phyloP scores from a whole-genome alignment of 2,797 vertebrate species.

The Danio jaintianensis region DNA sequence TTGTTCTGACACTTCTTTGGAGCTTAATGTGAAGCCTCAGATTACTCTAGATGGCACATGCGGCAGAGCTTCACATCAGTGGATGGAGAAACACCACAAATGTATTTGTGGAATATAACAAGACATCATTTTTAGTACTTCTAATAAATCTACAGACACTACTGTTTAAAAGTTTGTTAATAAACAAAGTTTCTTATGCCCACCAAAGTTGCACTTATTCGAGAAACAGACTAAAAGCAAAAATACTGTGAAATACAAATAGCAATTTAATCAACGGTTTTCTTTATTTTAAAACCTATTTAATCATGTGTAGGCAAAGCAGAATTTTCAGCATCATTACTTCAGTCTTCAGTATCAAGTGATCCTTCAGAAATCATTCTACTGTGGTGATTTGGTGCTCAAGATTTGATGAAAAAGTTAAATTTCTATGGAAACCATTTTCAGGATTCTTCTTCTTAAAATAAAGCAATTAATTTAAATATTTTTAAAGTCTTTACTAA shows the following conservation, averaged over 20 bases:
- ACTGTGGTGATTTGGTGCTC: not conserved
- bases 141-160: not conserved
- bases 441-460: not conserved
- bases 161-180: too few relatives aligned
- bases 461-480: not conserved
- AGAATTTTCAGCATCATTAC: not conserved
- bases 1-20: conserved; percentile 46
- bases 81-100: not conserved
- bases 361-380: not conserved
- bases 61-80: conserved; percentile 19
- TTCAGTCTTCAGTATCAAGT: not conserved
- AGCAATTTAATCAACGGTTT: not conserved
- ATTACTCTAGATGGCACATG: conserved; percentile 37
- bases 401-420: not conserved
- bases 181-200: not conserved
- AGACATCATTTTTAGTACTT: not conserved
- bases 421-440: too few relatives aligned
- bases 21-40: conserved; percentile 44
- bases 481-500: not conserved
- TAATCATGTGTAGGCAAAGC: not conserved
- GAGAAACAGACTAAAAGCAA: not conserved
- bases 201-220: not conserved
- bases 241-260: not conserved
- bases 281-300: not conserved
- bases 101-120: not conserved